Evolutionary conservation across 2,888 invertebrate genomes (phyloP).

Genomic region (Perithous albicinctus): DNA sequence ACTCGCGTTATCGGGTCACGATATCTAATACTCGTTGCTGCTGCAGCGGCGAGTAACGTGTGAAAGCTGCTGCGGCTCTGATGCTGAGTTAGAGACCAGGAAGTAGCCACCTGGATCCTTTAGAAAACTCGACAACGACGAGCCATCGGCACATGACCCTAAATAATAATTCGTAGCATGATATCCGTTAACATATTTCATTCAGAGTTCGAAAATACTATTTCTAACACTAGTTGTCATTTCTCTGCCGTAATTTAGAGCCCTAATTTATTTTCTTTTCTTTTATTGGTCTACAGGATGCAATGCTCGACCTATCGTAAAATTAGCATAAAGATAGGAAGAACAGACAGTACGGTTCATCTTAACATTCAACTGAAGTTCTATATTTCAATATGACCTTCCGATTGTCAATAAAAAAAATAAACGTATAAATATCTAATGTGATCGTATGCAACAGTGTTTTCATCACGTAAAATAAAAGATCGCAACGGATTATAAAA

Average conservation of each 20-base stretch:
- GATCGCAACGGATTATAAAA: too few species aligned
- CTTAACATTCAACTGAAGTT: too few species aligned
- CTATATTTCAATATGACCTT: too few species aligned
- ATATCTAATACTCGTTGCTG: constrained; percentile 61
- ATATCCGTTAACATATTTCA: not conserved
- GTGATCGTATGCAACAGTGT: too few species aligned
- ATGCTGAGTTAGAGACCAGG: constrained; percentile 65
- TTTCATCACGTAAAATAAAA: too few species aligned
- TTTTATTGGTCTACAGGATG: not conserved
- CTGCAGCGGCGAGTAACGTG: constrained; percentile 58
- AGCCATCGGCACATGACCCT: constrained; percentile 11
- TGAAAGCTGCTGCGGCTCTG: constrained; percentile 64
- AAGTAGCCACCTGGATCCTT: constrained; percentile 66
- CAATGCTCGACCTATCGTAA: not conserved
- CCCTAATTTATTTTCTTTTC: not conserved
- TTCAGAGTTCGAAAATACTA: not conserved
- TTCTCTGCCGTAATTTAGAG: not conserved
- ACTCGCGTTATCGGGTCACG: constrained; percentile 65
- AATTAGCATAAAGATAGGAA: not conserved
- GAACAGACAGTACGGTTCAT: too few species aligned
- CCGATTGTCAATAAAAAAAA: too few species aligned
- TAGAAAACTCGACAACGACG: constrained; percentile 48
- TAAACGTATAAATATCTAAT: too few species aligned
- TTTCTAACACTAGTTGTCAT: not conserved
- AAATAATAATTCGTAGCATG: constrained; percentile 24